Evolutionary conservation across 2,888 invertebrate genomes (phyloP).

Genomic region (Leptinotarsa tumamoca): DNA sequence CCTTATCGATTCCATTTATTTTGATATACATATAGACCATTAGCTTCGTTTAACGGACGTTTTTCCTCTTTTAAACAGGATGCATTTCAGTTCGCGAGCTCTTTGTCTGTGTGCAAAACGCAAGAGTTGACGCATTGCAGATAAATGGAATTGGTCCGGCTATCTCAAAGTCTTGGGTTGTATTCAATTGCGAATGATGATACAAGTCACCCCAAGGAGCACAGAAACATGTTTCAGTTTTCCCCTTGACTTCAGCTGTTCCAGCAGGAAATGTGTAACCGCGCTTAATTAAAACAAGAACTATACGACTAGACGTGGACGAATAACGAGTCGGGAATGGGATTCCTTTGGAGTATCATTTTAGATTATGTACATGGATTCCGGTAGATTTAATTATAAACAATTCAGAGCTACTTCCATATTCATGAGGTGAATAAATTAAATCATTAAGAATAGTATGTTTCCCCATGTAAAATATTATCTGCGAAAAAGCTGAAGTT

Average conservation of each 20-base stretch:
- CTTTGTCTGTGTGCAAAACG: not conserved
- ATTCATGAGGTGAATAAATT: not conserved
- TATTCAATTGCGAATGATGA: slow-evolving; percentile 4
- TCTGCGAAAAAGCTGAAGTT: no score
- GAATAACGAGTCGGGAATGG: not conserved
- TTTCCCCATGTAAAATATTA: no score
- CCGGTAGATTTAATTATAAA: not conserved
- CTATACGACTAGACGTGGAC: not conserved
- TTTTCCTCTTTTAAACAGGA: not conserved
- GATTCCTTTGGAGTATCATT: not conserved
- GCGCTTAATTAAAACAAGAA: slow-evolving; percentile 17
- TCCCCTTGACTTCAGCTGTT: slow-evolving; percentile 10
- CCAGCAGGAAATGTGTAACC: slow-evolving; percentile 11
- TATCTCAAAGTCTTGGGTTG: slow-evolving; percentile 14
- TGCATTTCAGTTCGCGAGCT: not conserved
- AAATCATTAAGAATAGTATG: no score
- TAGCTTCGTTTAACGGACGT: not conserved
- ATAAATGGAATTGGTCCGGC: slow-evolving; percentile 2
- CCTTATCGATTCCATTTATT: no score
- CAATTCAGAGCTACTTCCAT: not conserved
- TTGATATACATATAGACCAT: no score
- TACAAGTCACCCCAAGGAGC: slow-evolving; percentile 6
- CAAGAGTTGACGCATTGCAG: slow-evolving; percentile 16
- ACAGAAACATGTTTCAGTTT: not conserved
- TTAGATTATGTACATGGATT: not conserved